Percentiles rank a stretch among this genome's conserved stretches.
Evolutionary conservation across 2,113 vertebrate genomes (phyloP).

Genomic region (Scomber scombrus): DNA sequence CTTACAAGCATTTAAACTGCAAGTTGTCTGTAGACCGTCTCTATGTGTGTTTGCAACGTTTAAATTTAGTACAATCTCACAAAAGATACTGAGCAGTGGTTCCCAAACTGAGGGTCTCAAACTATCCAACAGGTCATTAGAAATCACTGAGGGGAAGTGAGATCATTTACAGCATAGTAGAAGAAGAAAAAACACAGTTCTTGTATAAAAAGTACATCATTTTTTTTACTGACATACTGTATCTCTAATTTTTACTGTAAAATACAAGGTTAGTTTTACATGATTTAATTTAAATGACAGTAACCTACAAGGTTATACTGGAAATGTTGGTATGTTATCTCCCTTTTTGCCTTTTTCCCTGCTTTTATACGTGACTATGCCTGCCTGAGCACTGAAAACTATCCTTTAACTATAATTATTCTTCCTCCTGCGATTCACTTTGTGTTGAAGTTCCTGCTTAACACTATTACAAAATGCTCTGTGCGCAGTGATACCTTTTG

Average conservation of each 20-base stretch:
- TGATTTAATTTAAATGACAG: too few species aligned
- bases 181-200: too few species aligned
- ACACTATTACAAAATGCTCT: conserved; percentile 6
- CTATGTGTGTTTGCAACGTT: background rate
- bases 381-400: background rate
- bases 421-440: background rate
- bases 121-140: background rate
- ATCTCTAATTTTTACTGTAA: too few species aligned
- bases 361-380: background rate
- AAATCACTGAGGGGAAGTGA: background rate
- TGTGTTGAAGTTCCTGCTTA: conserved; percentile 10
- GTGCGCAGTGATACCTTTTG: conserved; percentile 3
- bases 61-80: background rate
- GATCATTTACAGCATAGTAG: background rate
- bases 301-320: too few species aligned
- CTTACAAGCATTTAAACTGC: conserved; percentile 5
- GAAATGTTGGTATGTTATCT: too few species aligned
- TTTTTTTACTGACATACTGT: too few species aligned
- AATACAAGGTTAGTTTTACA: too few species aligned
- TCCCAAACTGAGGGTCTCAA: background rate
- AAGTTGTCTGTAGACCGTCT: background rate
- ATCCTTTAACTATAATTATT: background rate
- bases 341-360: background rate
- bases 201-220: too few species aligned
- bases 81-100: background rate